Base-by-base conservation (phyloP, 2,797 vertebrate genomes). In the Nothura maculosa region DNA sequence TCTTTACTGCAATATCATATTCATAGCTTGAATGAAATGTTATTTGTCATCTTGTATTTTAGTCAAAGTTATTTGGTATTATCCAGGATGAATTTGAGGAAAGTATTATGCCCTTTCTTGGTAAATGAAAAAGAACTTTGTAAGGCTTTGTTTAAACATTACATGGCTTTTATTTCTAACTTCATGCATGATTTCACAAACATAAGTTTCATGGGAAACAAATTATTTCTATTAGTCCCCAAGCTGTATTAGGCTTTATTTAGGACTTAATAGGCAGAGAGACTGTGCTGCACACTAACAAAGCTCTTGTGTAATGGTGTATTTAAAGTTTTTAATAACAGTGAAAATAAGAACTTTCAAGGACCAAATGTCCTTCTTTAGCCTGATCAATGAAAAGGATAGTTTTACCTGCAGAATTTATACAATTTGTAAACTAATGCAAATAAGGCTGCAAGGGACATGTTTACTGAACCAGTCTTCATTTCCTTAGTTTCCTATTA, bases 381-480 rank as follows among this genome's bases (percentile, higher is more conserved):
- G 42, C 62, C 50, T 77, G 47, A 38, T 45, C 38, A 61, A 73
- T 80, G 82, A 92, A 82, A 94, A 43, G 27, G 22, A 13, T 78
- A 30, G 10, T 85, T 93, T 84, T 78, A 62, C 69, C 68, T 88
- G 90, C 92, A 67, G 84, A 78, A 85, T 38, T 82, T 94, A 84
- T 48, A 57, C 38, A 67, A 2, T 80, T 94, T 34, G 79, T 92
- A 85, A 97, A 92, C n/a, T 89, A 52, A 34, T 38, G 80, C 73
- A 96, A 87, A 72, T 95, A 96, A 92, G 62, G 75, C 60, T 88
- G 63, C 47, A 85, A 70, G 19, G 94, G 90, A 81, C 97, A 77
- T 95, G 97, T 97, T 91, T 87, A 32, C 45, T 93, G 76, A 90
- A 36, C 30, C 52, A 54, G 63, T 28, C 48, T 87, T 94, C 9